Conservation (phyloP, 2,797 vertebrate genomes). For the Catostomus latipinnis region DNA sequence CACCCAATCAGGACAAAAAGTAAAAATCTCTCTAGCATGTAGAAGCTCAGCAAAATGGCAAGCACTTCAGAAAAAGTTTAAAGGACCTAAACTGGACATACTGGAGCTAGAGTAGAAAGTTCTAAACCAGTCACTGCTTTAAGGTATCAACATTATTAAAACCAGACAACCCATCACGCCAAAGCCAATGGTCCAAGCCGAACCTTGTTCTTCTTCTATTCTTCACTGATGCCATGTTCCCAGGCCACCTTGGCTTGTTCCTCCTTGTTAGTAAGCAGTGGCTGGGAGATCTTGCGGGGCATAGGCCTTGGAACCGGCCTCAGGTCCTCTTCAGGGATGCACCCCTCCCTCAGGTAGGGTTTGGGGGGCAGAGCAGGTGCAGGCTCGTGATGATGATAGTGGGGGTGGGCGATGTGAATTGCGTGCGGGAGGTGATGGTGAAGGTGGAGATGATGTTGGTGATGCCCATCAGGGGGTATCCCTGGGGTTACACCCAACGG, state of each 20-base stretch:
- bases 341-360: slow-evolving; percentile 73
- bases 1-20: slow-evolving; percentile 16
- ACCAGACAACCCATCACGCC: slow-evolving; percentile 2
- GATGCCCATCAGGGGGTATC: slow-evolving; percentile 68
- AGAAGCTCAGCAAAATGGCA: slow-evolving; percentile 61
- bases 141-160: slow-evolving; percentile 6
- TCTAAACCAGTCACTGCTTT: not conserved
- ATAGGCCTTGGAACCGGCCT: slow-evolving; percentile 89
- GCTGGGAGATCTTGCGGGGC: slow-evolving; percentile 91
- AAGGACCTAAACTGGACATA: slow-evolving; percentile 40
- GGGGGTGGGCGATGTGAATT: slow-evolving; percentile 59
- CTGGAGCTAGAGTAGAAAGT: slow-evolving; percentile 1
- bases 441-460: slow-evolving; percentile 70
- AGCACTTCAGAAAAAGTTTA: slow-evolving; percentile 57
- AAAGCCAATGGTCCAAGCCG: slow-evolving; percentile 1
- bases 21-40: slow-evolving; percentile 30
- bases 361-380: slow-evolving; percentile 63
- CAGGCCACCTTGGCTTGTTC: slow-evolving; percentile 92
- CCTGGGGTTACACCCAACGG: slow-evolving; percentile 81
- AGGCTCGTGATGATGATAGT: slow-evolving; percentile 63
- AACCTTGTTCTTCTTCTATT: slow-evolving; percentile 76
- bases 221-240: slow-evolving; percentile 94
- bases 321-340: slow-evolving; percentile 84
- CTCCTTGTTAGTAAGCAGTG: slow-evolving; percentile 85
- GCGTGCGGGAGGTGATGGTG: slow-evolving; percentile 80